Conservation (phyloP, 2,113 vertebrate genomes). For the Chaetura pelagica region DNA sequence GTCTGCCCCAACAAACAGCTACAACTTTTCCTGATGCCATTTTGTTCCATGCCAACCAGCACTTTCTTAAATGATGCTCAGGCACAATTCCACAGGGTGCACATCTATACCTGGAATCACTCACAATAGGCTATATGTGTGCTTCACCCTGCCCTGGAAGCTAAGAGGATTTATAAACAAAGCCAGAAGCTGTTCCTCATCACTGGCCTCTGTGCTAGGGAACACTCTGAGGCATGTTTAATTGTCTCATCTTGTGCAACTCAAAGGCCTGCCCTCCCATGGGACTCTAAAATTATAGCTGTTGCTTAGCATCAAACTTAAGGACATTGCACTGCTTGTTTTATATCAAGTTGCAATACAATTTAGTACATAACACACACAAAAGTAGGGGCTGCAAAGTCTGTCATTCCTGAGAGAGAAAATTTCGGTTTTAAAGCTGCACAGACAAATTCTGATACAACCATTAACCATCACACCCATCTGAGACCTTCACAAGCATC, state of each 20-base stretch:
- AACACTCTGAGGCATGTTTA: neutral
- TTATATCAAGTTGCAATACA: neutral
- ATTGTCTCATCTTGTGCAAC: neutral
- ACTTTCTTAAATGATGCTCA: neutral
- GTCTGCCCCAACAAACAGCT: neutral
- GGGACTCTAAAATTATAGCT: neutral
- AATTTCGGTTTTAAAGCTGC: neutral
- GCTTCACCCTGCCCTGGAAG: neutral
- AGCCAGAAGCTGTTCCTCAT: neutral
- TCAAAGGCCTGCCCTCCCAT: neutral
- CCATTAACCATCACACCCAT: neutral
- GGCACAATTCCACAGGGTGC: neutral
- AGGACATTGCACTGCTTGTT: neutral
- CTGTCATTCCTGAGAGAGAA: neutral
- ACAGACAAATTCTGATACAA: neutral
- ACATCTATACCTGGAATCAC: rapidly evolving
- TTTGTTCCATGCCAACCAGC: neutral
- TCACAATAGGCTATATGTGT: neutral
- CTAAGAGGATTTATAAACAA: neutral
- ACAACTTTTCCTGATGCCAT: rapidly evolving
- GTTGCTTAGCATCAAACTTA: neutral
- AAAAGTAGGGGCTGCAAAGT: neutral
- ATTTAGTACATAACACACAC: neutral
- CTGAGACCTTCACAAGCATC: neutral
- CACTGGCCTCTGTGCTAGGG: neutral